Conservation (phyloP, 1,140 invertebrate genomes). For the Thaumetopoea pityocampa region DNA sequence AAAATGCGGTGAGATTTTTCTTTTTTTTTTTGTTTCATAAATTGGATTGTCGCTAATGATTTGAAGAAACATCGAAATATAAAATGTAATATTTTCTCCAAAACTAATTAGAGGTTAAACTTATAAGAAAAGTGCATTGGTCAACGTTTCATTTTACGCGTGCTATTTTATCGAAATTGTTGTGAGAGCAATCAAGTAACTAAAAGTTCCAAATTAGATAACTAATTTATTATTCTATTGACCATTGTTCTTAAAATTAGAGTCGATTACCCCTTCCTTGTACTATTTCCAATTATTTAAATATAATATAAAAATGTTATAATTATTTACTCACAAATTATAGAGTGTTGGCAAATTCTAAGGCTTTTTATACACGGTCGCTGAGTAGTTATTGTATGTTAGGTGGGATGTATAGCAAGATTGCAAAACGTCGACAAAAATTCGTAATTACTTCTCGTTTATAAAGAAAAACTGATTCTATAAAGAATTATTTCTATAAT, state of each 20-base stretch:
- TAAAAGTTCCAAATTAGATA: too few relatives aligned
- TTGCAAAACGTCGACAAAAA: constrained; percentile 26
- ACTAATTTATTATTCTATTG: too few relatives aligned
- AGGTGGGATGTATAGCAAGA: constrained; percentile 43
- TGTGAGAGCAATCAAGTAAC: too few relatives aligned
- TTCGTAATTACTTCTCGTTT: too few relatives aligned
- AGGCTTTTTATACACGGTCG: constrained; percentile 64
- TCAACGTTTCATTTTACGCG: constrained; percentile 7
- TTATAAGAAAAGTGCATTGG: constrained; percentile 12
- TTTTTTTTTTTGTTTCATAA: too few relatives aligned
- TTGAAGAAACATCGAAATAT: constrained; percentile 44
- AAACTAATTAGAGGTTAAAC: constrained; percentile 2
- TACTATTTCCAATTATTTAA: constrained; percentile 15
- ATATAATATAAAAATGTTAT: constrained; percentile 26
- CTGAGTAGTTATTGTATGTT: constrained; percentile 62
- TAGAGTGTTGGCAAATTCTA: constrained; percentile 40
- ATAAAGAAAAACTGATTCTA: too few relatives aligned
- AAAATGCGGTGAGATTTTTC: constrained; percentile 26
- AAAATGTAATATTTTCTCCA: constrained; percentile 10
- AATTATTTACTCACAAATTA: constrained; percentile 31
- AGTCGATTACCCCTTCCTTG: constrained; percentile 11
- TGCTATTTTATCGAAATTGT: too few relatives aligned
- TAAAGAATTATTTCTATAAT: too few relatives aligned
- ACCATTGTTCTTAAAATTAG: constrained; percentile 13
- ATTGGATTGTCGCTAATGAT: constrained; percentile 48